phyloP scores from a whole-genome alignment of 2,113 vertebrate species.

The Noturus placidus region DNA sequence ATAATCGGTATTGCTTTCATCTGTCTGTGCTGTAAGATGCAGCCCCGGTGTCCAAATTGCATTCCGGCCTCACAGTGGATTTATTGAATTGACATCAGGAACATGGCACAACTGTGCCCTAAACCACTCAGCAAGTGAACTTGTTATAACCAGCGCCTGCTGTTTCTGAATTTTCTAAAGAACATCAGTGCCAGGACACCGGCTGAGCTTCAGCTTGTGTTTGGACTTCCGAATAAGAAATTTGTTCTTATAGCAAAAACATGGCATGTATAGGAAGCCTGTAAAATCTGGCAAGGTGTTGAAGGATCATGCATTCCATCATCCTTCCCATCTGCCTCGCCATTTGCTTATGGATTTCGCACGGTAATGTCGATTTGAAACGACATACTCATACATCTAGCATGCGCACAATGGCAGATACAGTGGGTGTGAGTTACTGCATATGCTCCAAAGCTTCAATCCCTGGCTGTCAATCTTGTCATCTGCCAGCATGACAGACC shows the following conservation, averaged over 20 bases:
- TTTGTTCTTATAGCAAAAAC: background rate
- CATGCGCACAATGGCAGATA: background rate
- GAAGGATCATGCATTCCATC: constrained; percentile 13
- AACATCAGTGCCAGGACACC: background rate
- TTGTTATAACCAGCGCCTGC: constrained; percentile 23
- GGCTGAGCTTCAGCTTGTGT: background rate
- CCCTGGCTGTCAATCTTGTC: constrained; percentile 4
- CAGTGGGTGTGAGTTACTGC: constrained; percentile 16
- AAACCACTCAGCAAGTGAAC: constrained; percentile 14
- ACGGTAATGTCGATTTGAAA: constrained; percentile 10
- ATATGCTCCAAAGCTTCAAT: constrained; percentile 22
- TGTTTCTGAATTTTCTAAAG: constrained; percentile 26
- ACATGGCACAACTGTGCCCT: constrained; percentile 29
- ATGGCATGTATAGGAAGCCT: constrained; percentile 2
- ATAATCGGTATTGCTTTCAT: constrained; percentile 43
- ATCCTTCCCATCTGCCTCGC: constrained; percentile 15
- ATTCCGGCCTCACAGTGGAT: constrained; percentile 11
- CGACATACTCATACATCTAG: constrained; percentile 8
- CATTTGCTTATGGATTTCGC: constrained; percentile 20
- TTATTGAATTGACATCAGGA: constrained; percentile 40
- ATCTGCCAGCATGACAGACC: constrained; percentile 4
- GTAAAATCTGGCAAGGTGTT: constrained; percentile 25
- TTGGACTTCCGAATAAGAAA: constrained; percentile 12
- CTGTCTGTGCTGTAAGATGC: constrained; percentile 17
- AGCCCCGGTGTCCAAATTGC: constrained; percentile 28